Evolutionary conservation across 1,140 invertebrate genomes (phyloP), one percentile per base, ranked within the genome.

Genomic region (Leguminivora glycinivorella): DNA sequence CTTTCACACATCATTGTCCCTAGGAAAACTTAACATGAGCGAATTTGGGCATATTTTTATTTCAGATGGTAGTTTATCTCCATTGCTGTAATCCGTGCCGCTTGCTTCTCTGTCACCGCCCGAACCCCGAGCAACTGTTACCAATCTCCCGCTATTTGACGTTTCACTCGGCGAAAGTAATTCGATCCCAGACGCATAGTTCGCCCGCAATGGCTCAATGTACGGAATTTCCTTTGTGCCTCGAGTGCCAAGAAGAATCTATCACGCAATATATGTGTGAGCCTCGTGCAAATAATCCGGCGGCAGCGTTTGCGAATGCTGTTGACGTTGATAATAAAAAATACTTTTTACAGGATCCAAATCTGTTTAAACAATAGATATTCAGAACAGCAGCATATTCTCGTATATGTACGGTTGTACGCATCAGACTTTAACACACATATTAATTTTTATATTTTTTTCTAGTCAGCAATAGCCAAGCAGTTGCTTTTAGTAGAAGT

Each of bases 161-260:
- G 58, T 63, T 63, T 63, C 58, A 63, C 26, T 63, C 58, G 58
- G 58, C 58, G 58, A 63, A 63, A 63, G 58, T 63, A 63, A 63
- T 63, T 63, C 58, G 58, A 63, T 63, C 58, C 26, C 40, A 26
- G 7, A 63, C 58, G 58, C 58, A 63, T 63, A 63, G 58, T 63
- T 63, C 58, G 58, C 47, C 22, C 58, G 58, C 58, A 29, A 63
- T 29, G 58, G 26, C 58, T 63, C 58, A 63, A 63, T 63, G 58
- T 63, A 63, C 25, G 58, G 58, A 31, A 63, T 63, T 63, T 22
- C 58, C 58, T 63, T 63, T 63, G 58, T 63, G 58, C 25, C n/a
- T 29, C 25, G 24, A 4, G 25, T 58, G 24, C 58, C 47, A 31
- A 17, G 58, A 63, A 63, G 58, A 63, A 63, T 63, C 17, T 63